Evolutionary conservation across 1,140 invertebrate species (phyloP), one percentile per base, ranked within the genome.

Genomic region (Manduca sexta): DNA sequence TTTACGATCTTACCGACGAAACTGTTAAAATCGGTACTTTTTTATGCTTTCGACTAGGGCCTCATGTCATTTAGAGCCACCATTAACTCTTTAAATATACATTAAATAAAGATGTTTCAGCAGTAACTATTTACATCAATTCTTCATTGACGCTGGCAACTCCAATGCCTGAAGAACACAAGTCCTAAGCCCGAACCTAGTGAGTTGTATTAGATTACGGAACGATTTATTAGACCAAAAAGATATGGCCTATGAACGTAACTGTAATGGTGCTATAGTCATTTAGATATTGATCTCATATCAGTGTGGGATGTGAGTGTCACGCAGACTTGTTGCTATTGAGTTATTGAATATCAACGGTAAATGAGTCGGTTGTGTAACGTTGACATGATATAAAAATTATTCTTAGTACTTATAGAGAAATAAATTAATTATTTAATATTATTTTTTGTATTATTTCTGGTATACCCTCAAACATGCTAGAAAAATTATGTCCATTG

Each of bases 251-350:
- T 84, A 81, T 64, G 71, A 81, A 68, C 62, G 77, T 74, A 82
- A 84, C 69, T 78, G 78, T 68, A 78, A 70, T 82, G 81, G 81
- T 84, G 81, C 81, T 84, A 84, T 79, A 84, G 69, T 76, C 66
- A 55, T 68, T 62, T 82, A 80, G 74, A 73, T 68, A 67, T 71
- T 79, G 81, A 84, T 84, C 81, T 84, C 81, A 78, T 82, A 82
- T 80, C 80, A 80, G 64, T 61, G 64, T 72, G 73, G 67, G 68
- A 74, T 46, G 63, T 50, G 64, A 48, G 67, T 55, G 62, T 54
- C 53, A 60, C 49, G 61, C 47, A 61, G 57, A 67, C 37, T 69
- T 67, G 63, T 72, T 70, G 67, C 64, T 67, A 66, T 66, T 68
- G 62, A 66, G 64, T 76, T 77, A 74, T 73, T 69, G 21, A 64